These are phyloP conservation scores for Melieria omissa DNA, from an alignment of 2,888 invertebrate genomes.

Conservation along the genomic window DNA sequence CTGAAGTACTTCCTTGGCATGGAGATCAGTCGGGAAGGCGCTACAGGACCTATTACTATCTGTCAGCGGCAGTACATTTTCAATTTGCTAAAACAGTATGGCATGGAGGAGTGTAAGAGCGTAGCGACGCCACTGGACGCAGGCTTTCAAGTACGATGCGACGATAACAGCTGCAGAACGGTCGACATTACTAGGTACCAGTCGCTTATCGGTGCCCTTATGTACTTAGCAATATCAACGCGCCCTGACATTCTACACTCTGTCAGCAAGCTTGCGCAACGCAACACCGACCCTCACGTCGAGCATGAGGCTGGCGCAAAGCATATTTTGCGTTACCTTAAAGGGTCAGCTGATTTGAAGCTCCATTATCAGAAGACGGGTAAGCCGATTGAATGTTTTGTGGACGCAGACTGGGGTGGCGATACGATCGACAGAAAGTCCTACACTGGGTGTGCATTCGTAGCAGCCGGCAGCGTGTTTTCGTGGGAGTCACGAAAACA, in stretches of 20 bases:
- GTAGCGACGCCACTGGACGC: background rate
- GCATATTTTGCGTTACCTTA: slow-evolving; percentile 14
- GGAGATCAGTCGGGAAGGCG: slow-evolving; percentile 3
- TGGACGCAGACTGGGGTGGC: slow-evolving; percentile 47
- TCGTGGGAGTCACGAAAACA: slow-evolving; percentile 42
- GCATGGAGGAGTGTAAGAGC: slow-evolving; percentile 5
- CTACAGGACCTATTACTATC: background rate
- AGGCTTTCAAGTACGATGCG: slow-evolving; percentile 28
- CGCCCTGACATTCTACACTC: slow-evolving; percentile 14
- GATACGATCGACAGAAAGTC: slow-evolving; percentile 41
- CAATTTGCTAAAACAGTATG: slow-evolving; percentile 5
- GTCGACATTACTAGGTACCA: slow-evolving; percentile 34
- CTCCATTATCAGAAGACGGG: slow-evolving; percentile 40
- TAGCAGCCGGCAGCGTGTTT: slow-evolving; percentile 36
- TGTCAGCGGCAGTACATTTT: slow-evolving; percentile 3
- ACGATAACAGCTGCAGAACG: slow-evolving; percentile 1
- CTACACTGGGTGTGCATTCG: slow-evolving; percentile 39
- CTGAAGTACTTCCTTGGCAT: background rate
- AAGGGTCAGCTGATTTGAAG: slow-evolving; percentile 38
- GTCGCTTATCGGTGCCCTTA: slow-evolving; percentile 37
- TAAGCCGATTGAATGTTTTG: slow-evolving; percentile 32
- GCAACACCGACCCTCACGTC: slow-evolving; percentile 10
- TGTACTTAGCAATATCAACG: slow-evolving; percentile 25
- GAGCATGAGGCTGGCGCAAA: slow-evolving; percentile 10
- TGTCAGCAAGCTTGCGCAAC: slow-evolving; percentile 15